Conservation (phyloP, 2,797 vertebrate species). For the Eospalax fontanierii region DNA sequence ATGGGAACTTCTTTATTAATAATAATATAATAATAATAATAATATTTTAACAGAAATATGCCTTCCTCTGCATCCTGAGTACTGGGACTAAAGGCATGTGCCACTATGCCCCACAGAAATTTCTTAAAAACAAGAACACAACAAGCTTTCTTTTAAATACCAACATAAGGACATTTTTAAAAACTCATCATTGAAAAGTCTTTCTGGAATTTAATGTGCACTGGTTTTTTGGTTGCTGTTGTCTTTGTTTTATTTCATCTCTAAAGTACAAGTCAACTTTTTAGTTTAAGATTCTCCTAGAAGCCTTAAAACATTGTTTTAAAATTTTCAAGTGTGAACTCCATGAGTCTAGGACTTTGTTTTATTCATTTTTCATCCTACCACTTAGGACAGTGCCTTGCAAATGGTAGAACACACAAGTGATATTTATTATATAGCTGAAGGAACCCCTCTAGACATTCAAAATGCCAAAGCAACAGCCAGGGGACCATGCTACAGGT, state of each 20-base stretch:
- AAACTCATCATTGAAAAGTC: background rate
- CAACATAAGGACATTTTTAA: background rate
- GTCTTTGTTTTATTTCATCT: background rate
- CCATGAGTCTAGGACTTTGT: background rate
- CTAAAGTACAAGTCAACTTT: background rate
- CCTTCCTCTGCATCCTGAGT: too few relatives aligned
- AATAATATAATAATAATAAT: too few relatives aligned
- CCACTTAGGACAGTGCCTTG: background rate
- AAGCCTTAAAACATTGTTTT: conserved; percentile 13
- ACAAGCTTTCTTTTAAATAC: background rate
- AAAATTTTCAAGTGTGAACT: background rate
- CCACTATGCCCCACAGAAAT: too few relatives aligned
- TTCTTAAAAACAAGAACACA: background rate
- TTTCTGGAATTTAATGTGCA: background rate
- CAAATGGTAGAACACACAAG: background rate
- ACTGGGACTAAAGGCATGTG: too few relatives aligned
- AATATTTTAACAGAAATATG: too few relatives aligned
- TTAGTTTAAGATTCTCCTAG: background rate
- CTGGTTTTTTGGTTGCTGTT: background rate
- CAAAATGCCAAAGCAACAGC: background rate
- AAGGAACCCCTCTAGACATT: background rate
- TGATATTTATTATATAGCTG: background rate
- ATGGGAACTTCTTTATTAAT: background rate
- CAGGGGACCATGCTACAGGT: background rate
- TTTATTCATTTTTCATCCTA: background rate